Evolutionary conservation across 1,140 invertebrate genomes (phyloP).

Genomic region (Teleopsis dalmanni): DNA sequence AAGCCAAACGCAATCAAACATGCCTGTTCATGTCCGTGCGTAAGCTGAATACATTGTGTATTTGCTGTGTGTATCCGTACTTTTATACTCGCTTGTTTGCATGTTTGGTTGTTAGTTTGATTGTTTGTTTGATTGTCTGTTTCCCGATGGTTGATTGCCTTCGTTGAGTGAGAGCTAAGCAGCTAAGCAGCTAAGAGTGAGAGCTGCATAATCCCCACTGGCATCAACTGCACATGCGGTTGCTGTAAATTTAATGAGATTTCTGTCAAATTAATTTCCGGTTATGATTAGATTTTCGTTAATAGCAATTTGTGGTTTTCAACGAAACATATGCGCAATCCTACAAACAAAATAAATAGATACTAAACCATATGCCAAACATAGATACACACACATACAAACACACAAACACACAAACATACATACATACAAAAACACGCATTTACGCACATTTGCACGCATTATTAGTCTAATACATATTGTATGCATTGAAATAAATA

Average conservation of each 20-base stretch:
- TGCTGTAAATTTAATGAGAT: slow-evolving; percentile 45
- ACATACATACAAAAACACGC: neutral
- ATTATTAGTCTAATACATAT: neutral
- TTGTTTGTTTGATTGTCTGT: no score
- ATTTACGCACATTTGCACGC: neutral
- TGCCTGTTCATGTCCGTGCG: no score
- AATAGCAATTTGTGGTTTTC: slow-evolving; percentile 45
- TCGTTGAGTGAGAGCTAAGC: no score
- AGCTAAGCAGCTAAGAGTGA: no score
- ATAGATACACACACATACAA: neutral
- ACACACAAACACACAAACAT: neutral
- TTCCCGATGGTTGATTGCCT: no score
- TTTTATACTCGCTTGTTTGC: no score
- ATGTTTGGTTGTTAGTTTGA: no score
- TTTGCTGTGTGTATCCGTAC: no score
- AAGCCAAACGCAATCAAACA: no score
- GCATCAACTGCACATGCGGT: slow-evolving; percentile 8
- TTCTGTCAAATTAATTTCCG: slow-evolving; percentile 46
- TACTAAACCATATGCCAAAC: neutral
- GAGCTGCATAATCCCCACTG: neutral
- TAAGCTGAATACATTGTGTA: no score
- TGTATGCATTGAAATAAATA: neutral
- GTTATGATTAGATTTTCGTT: slow-evolving; percentile 46
- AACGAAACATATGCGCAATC: slow-evolving; percentile 14
- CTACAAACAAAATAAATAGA: neutral